Evolutionary conservation across 1,140 invertebrate genomes (phyloP), one percentile per base, ranked within the genome.

Genomic region (Hestina assimilis): DNA sequence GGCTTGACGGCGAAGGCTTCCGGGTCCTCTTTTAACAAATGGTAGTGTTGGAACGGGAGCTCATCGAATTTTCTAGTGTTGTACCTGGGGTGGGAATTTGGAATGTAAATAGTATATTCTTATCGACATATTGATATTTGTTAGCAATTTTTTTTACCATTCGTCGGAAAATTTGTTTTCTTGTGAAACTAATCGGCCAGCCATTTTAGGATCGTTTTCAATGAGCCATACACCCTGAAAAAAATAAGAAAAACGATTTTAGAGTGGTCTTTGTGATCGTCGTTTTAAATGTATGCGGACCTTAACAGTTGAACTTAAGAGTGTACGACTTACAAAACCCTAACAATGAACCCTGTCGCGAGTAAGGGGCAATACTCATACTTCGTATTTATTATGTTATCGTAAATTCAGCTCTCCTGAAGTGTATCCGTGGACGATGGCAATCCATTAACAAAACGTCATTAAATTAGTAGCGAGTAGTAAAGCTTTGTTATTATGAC

Each of bases 31-130:
- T 80, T 88, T 46, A 78, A 74, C 0, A 89, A 54, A 51, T 89
- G 85, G 62, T 89, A 89, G 45, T 88, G 76, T 43, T 96, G 94
- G 85, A 92, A 94, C 46, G 95, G 95, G 33, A 96, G 88, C 85
- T 97, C 95, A 81, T 95, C 94, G 33, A 95, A 87, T 87, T 94
- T 95, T 75, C 95, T 87, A n/a, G 92, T 90, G 80, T 96, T 95
- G 78, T 93, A 93, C 72, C 93, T 93, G 75, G 23, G 88, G 24
- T 28, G 17, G 17, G 17, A 48, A 28, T 29, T 42, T 15, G 33
- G 20, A 8, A 46, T 17, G 19, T 31, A 19, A 5, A 29, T 9
- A 15, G 4, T 6, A n/a, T n/a, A 33, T 6, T 7, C 7, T 7
- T 7, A 17, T 8, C 4, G 5, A 26, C 4, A 12, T 12, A 8